Conservation (phyloP, 1,140 invertebrate genomes). For the Drosophila tristis region DNA sequence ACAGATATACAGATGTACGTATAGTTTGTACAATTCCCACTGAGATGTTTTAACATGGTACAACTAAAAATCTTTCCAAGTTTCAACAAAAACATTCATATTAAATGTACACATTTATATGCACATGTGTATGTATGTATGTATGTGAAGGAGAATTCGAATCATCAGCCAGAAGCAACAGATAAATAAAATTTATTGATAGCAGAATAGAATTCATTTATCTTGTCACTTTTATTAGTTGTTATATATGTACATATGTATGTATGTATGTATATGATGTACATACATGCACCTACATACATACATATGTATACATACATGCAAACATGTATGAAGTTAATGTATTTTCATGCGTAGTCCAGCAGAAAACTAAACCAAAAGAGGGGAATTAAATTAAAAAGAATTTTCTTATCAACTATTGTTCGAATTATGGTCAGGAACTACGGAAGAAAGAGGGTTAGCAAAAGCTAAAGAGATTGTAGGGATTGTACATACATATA, state of each 20-base stretch:
- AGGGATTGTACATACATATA: background rate
- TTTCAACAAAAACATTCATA: conserved; percentile 6
- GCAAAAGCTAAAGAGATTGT: background rate
- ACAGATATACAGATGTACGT: too few relatives aligned
- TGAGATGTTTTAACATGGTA: too few relatives aligned
- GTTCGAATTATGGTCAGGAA: conserved; percentile 40
- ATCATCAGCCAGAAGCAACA: conserved; percentile 25
- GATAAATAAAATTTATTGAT: conserved; percentile 48
- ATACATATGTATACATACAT: background rate
- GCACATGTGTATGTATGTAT: background rate
- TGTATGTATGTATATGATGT: too few relatives aligned
- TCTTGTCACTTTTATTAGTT: conserved; percentile 25
- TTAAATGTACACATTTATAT: conserved; percentile 11
- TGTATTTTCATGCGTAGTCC: conserved; percentile 12
- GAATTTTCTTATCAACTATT: conserved; percentile 9
- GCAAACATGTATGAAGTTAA: background rate
- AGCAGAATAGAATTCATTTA: conserved; percentile 19
- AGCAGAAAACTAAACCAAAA: conserved; percentile 10
- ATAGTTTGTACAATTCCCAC: too few relatives aligned
- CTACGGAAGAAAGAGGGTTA: too few relatives aligned
- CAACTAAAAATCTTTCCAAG: conserved; percentile 1
- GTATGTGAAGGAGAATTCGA: background rate
- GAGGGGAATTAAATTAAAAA: conserved; percentile 2
- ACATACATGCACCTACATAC: conserved; percentile 25
- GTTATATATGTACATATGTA: conserved; percentile 30